phyloP scores from a whole-genome alignment of 2,888 invertebrate genomes.

The Pheosia tremula region DNA sequence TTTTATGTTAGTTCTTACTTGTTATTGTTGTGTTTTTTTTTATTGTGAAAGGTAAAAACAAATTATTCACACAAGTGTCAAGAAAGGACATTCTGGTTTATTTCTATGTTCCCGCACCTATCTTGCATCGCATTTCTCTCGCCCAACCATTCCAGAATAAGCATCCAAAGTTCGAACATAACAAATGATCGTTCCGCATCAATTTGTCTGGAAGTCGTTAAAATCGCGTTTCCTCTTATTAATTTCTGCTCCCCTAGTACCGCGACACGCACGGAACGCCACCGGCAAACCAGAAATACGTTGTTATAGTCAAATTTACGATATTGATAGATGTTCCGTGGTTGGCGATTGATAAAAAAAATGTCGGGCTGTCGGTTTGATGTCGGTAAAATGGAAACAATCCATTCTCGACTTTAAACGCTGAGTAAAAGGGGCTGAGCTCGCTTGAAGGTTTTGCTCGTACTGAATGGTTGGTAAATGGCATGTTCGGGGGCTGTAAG shows the following conservation, averaged over 20 bases:
- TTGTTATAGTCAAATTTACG: constrained; percentile 63
- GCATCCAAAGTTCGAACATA: constrained; percentile 55
- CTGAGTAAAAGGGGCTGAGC: neutral
- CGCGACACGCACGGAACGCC: constrained; percentile 53
- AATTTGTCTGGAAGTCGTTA: constrained; percentile 76
- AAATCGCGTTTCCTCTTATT: constrained; percentile 76
- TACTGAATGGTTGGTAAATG: neutral
- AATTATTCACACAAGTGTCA: too few species aligned
- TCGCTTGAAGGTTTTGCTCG: constrained; percentile 5
- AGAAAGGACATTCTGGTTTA: neutral
- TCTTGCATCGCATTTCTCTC: constrained; percentile 1
- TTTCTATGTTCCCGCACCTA: neutral
- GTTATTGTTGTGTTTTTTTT: too few species aligned
- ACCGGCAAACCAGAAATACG: constrained; percentile 58
- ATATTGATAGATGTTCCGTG: constrained; percentile 59
- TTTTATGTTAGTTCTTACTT: too few species aligned
- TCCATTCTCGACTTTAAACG: constrained; percentile 13
- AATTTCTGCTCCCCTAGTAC: constrained; percentile 70
- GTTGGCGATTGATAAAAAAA: constrained; percentile 45
- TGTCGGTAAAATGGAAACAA: neutral
- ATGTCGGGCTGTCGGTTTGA: constrained; percentile 26
- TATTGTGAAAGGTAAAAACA: too few species aligned
- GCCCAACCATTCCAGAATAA: constrained; percentile 45
- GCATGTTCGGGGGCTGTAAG: neutral
- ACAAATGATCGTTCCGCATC: constrained; percentile 76